Evolutionary conservation across 2,797 vertebrate genomes (phyloP).

Genomic region (Sebastes taczanowskii): DNA sequence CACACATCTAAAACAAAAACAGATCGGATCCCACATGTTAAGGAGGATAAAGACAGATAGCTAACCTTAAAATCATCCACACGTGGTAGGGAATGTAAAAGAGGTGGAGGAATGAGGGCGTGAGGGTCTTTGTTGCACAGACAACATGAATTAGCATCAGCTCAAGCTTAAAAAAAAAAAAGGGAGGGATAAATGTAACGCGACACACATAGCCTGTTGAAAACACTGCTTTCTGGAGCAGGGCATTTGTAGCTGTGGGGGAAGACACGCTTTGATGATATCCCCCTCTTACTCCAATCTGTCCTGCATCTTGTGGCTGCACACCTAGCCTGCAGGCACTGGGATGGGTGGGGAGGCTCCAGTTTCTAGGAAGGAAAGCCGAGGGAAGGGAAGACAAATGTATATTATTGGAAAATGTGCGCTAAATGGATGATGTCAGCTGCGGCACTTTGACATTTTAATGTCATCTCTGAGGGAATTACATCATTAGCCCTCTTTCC

Average conservation of each 20-base stretch:
- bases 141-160: constrained; percentile 59
- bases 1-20: neutral
- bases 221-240: constrained; percentile 58
- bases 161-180: constrained; percentile 18
- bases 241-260: constrained; percentile 64
- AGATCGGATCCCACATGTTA: neutral
- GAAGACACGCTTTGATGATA: constrained; percentile 61
- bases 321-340: constrained; percentile 59
- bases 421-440: constrained; percentile 80
- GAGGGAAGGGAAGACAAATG: constrained; percentile 48
- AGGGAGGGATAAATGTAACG: constrained; percentile 38
- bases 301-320: constrained; percentile 48
- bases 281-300: constrained; percentile 26
- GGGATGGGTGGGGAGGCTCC: constrained; percentile 41
- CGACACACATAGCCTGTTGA: constrained; percentile 52
- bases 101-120: constrained; percentile 28
- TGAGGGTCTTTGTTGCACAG: constrained; percentile 53
- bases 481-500: constrained; percentile 78
- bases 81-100: constrained; percentile 7
- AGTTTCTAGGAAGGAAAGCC: constrained; percentile 29
- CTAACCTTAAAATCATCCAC: constrained; percentile 16
- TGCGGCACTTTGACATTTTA: constrained; percentile 75
- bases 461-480: constrained; percentile 81
- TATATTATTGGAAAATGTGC: constrained; percentile 70
- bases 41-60: neutral